A percentile compares a stretch with the other conserved stretches of the same genome.
phyloP scores from a whole-genome alignment of 2,888 invertebrate genomes.

The Pterostichus madidus region DNA sequence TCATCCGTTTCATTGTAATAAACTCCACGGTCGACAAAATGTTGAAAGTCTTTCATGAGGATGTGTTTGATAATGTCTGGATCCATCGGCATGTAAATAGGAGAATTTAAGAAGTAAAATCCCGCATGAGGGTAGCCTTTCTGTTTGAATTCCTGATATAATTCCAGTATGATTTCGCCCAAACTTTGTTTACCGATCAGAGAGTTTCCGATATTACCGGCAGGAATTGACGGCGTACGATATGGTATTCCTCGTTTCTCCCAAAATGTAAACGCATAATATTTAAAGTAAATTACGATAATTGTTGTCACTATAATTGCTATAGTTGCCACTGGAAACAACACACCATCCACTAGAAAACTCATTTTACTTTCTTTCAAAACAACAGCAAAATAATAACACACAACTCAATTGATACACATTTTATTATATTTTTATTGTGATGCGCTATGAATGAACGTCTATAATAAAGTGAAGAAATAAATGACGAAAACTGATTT shows the following conservation, averaged over 20 bases:
- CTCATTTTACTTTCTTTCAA: slow-evolving; percentile 20
- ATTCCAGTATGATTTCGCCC: slow-evolving; percentile 33
- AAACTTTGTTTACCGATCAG: slow-evolving; percentile 55
- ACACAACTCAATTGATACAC: background rate
- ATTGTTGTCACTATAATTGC: slow-evolving; percentile 15
- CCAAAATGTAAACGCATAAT: slow-evolving; percentile 58
- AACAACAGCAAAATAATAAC: slow-evolving; percentile 5
- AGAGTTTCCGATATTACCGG: slow-evolving; percentile 53
- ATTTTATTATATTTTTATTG: background rate
- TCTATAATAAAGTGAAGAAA: background rate
- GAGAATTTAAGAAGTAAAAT: slow-evolving; percentile 70
- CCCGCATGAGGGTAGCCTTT: slow-evolving; percentile 67
- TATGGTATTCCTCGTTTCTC: slow-evolving; percentile 43
- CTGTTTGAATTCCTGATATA: slow-evolving; percentile 68
- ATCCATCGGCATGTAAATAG: slow-evolving; percentile 73
- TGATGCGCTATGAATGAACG: background rate
- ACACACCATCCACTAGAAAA: slow-evolving; percentile 40
- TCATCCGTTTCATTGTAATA: slow-evolving; percentile 72
- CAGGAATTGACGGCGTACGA: slow-evolving; percentile 49
- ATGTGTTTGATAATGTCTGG: slow-evolving; percentile 73
- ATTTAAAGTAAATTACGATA: slow-evolving; percentile 56
- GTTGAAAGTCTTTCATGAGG: slow-evolving; percentile 73
- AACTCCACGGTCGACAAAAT: slow-evolving; percentile 73
- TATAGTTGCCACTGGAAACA: slow-evolving; percentile 24
- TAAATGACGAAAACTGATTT: background rate